Base-by-base conservation (phyloP, 2,113 vertebrate species). In the Etia nguti region DNA sequence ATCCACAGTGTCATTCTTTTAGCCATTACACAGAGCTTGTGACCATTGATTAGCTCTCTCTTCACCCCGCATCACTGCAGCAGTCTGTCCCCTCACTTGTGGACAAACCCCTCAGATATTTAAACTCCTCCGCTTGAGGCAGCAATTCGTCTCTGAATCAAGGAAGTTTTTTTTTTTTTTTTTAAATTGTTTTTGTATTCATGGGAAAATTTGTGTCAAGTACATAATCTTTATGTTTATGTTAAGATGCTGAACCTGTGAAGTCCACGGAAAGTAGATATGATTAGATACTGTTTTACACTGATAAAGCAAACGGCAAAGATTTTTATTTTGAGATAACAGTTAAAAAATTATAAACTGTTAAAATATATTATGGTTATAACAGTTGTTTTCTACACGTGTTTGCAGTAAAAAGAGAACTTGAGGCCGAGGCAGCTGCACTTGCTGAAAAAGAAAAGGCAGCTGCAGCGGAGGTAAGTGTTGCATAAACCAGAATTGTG, bases 361-460 rank as follows among this genome's bases (percentile, higher is more conserved):
- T 43, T 43, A 46, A 3, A 75, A 75, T 12, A 50, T 31, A 50
- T 13, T 31, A 2, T 75, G 4, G 10, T 65, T 81, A 8, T 16
- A 65, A 77, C 56, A 55, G n/a, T 8, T 31, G 16, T 85, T 15
- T 77, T 92, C 6, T 89, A n/a, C 36, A 2, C 56, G 13, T 87
- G 29, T n/a, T 73, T 91, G 0, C 54, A 99, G 98, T 98, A 85
- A 98, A 95, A 38, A 97, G 96, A 86, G 98, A 98, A 82, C 96
- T 98, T 9, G 96, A 94, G 90, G 97, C 97, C 0, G 98, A 98
- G 92, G 97, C 97, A 0, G 96, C 96, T 2, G 93, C 95, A 2
- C 88, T 95, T 1, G 95, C 95, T 70, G 95, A 86, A 6, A 68
- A 92, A 82, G 90, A 92, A 10, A 95, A 93, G 38, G 79, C 84